Evolutionary conservation across 2,113 vertebrate genomes (phyloP).

Genomic region (Setophaga petechia): DNA sequence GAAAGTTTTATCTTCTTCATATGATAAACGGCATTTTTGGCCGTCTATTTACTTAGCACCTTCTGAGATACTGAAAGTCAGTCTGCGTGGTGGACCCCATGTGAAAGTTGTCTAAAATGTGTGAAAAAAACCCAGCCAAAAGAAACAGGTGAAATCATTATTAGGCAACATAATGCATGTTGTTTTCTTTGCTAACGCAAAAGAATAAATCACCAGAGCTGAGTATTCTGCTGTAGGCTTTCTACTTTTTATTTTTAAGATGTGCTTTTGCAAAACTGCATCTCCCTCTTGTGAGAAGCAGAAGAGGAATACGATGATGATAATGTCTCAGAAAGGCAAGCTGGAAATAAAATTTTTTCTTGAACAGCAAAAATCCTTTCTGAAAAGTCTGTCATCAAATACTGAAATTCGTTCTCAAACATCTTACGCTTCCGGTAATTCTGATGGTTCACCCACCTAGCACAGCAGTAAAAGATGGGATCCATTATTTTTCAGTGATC

Average conservation of each 20-base stretch:
- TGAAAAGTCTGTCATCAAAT: background rate
- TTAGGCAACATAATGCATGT: background rate
- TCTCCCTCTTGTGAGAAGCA: background rate
- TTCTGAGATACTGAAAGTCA: slow-evolving; percentile 51
- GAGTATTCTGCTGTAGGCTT: background rate
- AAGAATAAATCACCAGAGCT: background rate
- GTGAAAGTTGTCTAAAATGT: slow-evolving; percentile 59
- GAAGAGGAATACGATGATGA: background rate
- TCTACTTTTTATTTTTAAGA: slow-evolving; percentile 30
- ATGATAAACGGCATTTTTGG: slow-evolving; percentile 42
- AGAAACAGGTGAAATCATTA: background rate
- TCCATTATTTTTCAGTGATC: background rate
- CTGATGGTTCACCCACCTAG: background rate
- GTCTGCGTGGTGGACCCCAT: background rate
- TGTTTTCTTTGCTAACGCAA: background rate
- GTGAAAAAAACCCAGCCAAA: background rate
- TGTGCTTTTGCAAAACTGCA: slow-evolving; percentile 11
- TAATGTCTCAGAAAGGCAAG: background rate
- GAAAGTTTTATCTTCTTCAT: slow-evolving; percentile 73
- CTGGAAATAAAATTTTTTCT: slow-evolving; percentile 23
- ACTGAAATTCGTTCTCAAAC: background rate
- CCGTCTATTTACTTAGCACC: slow-evolving; percentile 45
- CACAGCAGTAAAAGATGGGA: slow-evolving; percentile 5
- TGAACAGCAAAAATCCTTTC: background rate
- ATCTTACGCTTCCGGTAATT: background rate